These are phyloP conservation scores for Pollimyrus isidori DNA, from an alignment of 2,113 vertebrate species.

Conservation along the genomic window DNA sequence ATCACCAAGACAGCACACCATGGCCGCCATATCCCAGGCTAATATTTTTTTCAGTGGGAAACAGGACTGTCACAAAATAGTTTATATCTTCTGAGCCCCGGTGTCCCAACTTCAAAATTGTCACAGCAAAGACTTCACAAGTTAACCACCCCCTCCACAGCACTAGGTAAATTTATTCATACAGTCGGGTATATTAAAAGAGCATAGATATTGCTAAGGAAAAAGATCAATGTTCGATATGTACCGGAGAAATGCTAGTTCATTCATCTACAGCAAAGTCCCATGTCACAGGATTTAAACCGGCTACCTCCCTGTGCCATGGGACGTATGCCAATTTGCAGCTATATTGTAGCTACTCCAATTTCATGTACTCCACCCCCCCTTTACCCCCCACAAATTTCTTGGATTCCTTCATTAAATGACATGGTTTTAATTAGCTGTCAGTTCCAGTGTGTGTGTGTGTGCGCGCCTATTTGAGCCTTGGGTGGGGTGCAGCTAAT, in stretches of 20 bases:
- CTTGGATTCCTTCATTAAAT: background rate
- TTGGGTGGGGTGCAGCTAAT: background rate
- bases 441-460: background rate
- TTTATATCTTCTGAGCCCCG: background rate
- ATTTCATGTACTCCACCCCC: background rate
- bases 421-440: slow-evolving; percentile 1
- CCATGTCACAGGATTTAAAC: background rate
- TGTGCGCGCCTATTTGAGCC: background rate
- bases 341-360: background rate
- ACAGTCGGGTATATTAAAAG: background rate
- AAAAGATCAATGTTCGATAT: background rate
- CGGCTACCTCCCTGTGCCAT: background rate
- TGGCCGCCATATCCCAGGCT: slow-evolving; percentile 2
- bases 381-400: background rate
- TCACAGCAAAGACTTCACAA: background rate
- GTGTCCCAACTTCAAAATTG: background rate
- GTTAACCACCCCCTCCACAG: background rate
- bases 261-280: background rate
- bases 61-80: background rate
- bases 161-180: background rate
- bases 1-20: slow-evolving; percentile 6
- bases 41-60: background rate
- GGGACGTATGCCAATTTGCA: background rate
- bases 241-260: background rate
- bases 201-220: background rate